phyloP scores from a whole-genome alignment of 1,140 invertebrate species.

The Latrodectus geometricus region DNA sequence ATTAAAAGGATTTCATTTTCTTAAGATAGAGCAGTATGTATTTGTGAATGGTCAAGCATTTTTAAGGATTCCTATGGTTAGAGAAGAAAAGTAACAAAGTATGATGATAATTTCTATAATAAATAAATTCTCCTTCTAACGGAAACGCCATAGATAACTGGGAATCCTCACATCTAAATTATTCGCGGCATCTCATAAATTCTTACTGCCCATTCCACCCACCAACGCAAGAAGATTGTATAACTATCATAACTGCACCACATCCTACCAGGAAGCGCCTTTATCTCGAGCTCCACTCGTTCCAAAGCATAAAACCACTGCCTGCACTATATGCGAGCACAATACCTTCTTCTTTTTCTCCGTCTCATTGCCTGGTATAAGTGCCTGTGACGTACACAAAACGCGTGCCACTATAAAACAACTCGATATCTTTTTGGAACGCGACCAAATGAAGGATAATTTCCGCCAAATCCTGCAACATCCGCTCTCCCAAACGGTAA shows the following conservation, averaged over 20 bases:
- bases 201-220: not conserved
- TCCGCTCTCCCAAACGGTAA: slow-evolving; percentile 32
- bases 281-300: not conserved
- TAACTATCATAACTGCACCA: slow-evolving; percentile 13
- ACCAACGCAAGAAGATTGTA: slow-evolving; percentile 3
- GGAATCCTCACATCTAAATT: not conserved
- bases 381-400: not conserved
- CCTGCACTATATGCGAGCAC: not conserved
- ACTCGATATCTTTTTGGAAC: slow-evolving; percentile 36
- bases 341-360: slow-evolving; percentile 13
- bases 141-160: too few species aligned
- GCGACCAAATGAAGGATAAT: slow-evolving; percentile 48
- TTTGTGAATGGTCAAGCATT: too few species aligned
- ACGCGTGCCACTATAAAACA: slow-evolving; percentile 26
- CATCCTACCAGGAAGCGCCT: slow-evolving; percentile 14
- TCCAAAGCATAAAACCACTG: not conserved
- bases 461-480: slow-evolving; percentile 48
- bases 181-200: not conserved
- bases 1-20: too few species aligned
- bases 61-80: too few species aligned
- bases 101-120: too few species aligned
- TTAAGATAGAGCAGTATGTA: too few species aligned
- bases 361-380: not conserved
- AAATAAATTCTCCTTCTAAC: too few species aligned
- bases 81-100: too few species aligned